A percentile compares a stretch with the other conserved stretches of the same genome.
Evolutionary conservation across 2,113 vertebrate species (phyloP).

Genomic region (human (Homo sapiens)): DNA sequence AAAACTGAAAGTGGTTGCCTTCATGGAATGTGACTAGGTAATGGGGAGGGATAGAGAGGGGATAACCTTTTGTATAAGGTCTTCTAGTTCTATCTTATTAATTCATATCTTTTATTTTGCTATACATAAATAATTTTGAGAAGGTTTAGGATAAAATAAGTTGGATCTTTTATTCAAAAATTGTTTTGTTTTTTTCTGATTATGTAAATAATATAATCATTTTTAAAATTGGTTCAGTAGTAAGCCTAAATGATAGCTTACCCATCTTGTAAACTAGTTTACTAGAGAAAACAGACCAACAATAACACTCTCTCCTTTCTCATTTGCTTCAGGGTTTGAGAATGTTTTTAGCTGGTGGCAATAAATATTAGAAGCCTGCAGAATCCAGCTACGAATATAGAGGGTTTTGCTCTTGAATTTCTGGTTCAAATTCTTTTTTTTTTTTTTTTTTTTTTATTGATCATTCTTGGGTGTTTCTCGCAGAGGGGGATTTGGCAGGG

Average conservation of each 20-base stretch:
- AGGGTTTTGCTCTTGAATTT: not conserved
- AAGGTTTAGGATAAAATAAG: not conserved
- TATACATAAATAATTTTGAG: not conserved
- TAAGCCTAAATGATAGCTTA: not conserved
- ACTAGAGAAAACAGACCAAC: not conserved
- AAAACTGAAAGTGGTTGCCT: slow-evolving; percentile 30
- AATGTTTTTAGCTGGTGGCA: not conserved
- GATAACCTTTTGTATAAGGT: not conserved
- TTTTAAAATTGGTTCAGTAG: not conserved
- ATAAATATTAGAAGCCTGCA: not conserved
- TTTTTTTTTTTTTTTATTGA: no score
- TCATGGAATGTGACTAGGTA: not conserved
- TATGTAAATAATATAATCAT: not conserved
- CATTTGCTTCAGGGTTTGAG: not conserved
- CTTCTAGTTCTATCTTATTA: slow-evolving; percentile 23
- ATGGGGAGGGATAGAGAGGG: not conserved
- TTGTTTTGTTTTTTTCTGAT: not conserved
- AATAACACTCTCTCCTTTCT: not conserved
- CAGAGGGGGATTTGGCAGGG: no score
- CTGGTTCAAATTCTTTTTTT: not conserved
- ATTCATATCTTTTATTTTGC: slow-evolving; percentile 25
- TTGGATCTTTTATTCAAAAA: not conserved
- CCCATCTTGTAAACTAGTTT: not conserved
- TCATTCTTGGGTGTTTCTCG: no score
- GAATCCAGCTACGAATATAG: not conserved